A percentile compares a stretch with the other conserved stretches of the same genome.
Evolutionary conservation across 1,140 invertebrate species (phyloP).

Genomic region (Scaptomyza pallida): DNA sequence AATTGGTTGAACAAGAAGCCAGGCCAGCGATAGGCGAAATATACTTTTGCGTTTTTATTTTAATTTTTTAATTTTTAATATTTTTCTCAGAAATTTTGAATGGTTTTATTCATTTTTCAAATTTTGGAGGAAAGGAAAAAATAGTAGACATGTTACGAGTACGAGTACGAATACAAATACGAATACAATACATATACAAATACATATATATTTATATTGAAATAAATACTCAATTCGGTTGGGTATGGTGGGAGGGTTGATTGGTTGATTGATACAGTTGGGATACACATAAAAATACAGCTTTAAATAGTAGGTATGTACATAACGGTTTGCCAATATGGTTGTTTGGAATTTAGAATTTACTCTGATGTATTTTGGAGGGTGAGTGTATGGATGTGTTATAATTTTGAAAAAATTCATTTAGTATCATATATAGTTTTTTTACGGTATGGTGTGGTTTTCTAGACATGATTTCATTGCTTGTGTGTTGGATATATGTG

Average conservation of each 20-base stretch:
- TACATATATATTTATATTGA: slow-evolving; percentile 24
- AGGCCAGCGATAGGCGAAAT: slow-evolving; percentile 78
- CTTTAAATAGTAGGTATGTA: slow-evolving; percentile 26
- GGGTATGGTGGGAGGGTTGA: background rate
- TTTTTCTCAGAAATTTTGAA: slow-evolving; percentile 50
- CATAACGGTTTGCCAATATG: slow-evolving; percentile 36
- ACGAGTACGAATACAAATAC: slow-evolving; percentile 59
- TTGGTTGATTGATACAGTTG: slow-evolving; percentile 7
- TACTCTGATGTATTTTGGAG: slow-evolving; percentile 27
- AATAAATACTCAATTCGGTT: slow-evolving; percentile 15
- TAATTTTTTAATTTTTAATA: slow-evolving; percentile 50
- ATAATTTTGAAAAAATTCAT: background rate
- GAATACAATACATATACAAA: slow-evolving; percentile 49
- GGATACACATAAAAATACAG: slow-evolving; percentile 31
- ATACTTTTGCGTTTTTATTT: slow-evolving; percentile 51
- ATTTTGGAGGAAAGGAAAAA: slow-evolving; percentile 52
- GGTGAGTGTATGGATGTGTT: slow-evolving; percentile 13
- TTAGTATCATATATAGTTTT: slow-evolving; percentile 3
- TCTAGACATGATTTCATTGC: slow-evolving; percentile 29
- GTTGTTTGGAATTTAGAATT: slow-evolving; percentile 33
- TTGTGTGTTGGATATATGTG: slow-evolving; percentile 7
- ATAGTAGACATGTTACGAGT: slow-evolving; percentile 68
- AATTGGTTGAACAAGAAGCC: slow-evolving; percentile 73
- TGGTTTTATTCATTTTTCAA: slow-evolving; percentile 54
- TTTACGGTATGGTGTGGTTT: background rate